Evolutionary conservation across 2,888 invertebrate species (phyloP), one percentile per base, ranked within the genome.

Genomic region (Taenaris catops): DNA sequence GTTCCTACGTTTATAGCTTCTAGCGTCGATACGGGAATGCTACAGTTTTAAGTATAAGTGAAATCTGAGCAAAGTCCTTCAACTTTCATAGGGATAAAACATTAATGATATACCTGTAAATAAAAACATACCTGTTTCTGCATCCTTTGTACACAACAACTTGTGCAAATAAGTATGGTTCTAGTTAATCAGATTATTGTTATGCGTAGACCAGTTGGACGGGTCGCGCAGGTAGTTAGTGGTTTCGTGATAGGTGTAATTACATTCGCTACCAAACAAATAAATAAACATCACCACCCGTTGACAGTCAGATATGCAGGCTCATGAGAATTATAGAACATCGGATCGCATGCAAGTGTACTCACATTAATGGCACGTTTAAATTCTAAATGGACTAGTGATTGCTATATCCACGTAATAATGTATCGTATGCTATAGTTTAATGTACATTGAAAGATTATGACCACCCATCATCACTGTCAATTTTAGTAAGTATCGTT

Each of bases 131-230:
- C n/a, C n/a, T n/a, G n/a, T n/a, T n/a, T n/a, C n/a, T n/a, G n/a
- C n/a, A n/a, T n/a, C n/a, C n/a, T n/a, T n/a, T n/a, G n/a, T n/a
- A n/a, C n/a, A n/a, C n/a, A n/a, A n/a, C n/a, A n/a, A n/a, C n/a
- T n/a, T n/a, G n/a, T n/a, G n/a, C n/a, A n/a, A n/a, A 7, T 25
- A 43, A 58, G 64, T 64, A 67, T 66, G 52, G 57, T 48, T 57
- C 55, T 61, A 67, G 63, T 63, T 74, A 69, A 76, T 78, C 73
- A 66, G 72, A 74, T 75, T 73, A 70, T 70, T 73, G 71, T 64
- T 58, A 65, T 62, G 55, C 53, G 29, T 9, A 58, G 63, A 72
- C 76, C 63, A 58, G 75, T 72, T 54, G 43, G 58, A 71, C 75
- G 44, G 54, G 46, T 38, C 38, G 17, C 66, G 34, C 34, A 61